A percentile compares a stretch with the other conserved stretches of the same genome.
Evolutionary conservation across 64 coral and sea anemone genomes (phyloP).

Genomic region (Anthopleura sola): DNA sequence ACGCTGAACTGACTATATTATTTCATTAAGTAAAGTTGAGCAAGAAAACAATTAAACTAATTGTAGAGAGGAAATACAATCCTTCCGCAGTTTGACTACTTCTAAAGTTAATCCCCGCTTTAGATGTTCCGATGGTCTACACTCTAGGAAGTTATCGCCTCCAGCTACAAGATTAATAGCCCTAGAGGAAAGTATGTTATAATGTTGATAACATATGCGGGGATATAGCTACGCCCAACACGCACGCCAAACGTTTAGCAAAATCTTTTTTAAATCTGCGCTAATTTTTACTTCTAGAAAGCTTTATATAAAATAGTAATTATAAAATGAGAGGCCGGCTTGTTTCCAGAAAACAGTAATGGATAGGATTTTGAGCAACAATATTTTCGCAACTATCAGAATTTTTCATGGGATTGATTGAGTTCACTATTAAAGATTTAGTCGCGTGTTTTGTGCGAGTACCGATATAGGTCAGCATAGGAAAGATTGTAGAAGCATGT

Average conservation of each 20-base stretch:
- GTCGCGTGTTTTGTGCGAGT: too few relatives aligned
- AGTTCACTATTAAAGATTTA: too few relatives aligned
- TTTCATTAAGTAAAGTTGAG: neutral
- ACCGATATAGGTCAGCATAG: neutral
- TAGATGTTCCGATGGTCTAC: neutral
- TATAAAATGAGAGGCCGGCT: too few relatives aligned
- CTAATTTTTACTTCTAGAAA: neutral
- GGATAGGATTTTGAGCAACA: too few relatives aligned
- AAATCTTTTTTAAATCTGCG: neutral
- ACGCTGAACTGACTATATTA: too few relatives aligned
- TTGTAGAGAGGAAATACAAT: neutral
- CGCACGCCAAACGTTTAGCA: neutral
- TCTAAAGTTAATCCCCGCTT: neutral
- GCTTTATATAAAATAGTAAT: neutral
- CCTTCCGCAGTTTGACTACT: neutral
- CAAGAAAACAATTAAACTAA: neutral
- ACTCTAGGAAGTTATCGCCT: neutral
- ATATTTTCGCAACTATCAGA: too few relatives aligned
- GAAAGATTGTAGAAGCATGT: neutral
- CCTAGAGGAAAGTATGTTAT: neutral
- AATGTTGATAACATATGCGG: neutral
- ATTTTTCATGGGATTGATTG: too few relatives aligned
- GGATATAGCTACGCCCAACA: neutral
- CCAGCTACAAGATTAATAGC: neutral
- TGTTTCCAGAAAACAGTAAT: too few relatives aligned